phyloP scores from a whole-genome alignment of 2,797 vertebrate genomes.

The Propithecus deckenii region DNA sequence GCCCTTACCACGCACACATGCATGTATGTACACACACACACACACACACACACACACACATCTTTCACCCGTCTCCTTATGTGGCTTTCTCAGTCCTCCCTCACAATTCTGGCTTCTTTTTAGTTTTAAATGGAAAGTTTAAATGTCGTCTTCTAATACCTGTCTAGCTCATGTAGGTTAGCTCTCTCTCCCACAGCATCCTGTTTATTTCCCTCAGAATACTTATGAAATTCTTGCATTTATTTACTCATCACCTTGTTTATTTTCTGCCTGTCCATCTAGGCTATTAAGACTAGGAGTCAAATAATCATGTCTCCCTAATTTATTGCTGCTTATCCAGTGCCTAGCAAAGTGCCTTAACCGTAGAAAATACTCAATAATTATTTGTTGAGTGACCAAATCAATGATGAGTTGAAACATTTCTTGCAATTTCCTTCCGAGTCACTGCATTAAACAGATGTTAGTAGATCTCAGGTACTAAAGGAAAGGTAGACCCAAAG shows the following conservation, averaged over 20 bases:
- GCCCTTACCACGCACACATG: accelerated
- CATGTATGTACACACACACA: accelerated
- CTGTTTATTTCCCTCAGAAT: background rate
- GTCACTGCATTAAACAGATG: background rate
- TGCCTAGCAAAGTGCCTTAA: background rate
- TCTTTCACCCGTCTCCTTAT: background rate
- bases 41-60: background rate
- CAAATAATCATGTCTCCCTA: background rate
- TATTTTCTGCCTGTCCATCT: background rate
- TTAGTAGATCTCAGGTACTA: background rate
- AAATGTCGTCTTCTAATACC: background rate
- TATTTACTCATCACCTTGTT: background rate
- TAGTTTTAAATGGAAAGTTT: background rate
- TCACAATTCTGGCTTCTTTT: background rate
- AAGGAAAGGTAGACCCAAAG: constrained; percentile 1
- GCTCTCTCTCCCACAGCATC: background rate
- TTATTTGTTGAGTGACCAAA: constrained; percentile 25
- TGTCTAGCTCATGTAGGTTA: background rate
- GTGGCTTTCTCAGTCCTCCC: accelerated
- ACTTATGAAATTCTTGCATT: background rate
- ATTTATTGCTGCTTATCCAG: background rate
- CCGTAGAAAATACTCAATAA: background rate
- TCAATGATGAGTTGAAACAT: background rate
- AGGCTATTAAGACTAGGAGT: background rate
- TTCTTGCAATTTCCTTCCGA: background rate